Evolutionary conservation across 1,140 invertebrate genomes (phyloP), one percentile per base, ranked within the genome.

Genomic region (Drosophila suzukii): DNA sequence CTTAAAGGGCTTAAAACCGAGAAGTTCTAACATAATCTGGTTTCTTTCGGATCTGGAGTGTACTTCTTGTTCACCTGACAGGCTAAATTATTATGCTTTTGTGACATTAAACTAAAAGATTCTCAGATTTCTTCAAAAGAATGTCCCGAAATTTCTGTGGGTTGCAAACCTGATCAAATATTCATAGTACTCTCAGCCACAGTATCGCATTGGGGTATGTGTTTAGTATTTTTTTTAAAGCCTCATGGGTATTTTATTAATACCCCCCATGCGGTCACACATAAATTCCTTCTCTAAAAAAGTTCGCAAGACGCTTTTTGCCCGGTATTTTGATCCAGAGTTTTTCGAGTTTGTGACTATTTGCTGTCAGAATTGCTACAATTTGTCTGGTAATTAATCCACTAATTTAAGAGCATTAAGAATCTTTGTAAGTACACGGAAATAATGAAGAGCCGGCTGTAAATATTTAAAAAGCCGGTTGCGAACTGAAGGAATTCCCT

Each of bases 21-120:
- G 2, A 55, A 30, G 15, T 2, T 41, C 20, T 62, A 5, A 41
- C 53, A 62, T 62, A 62, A 20, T 58, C 3, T 30, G 12, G 10
- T 17, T 13, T 6, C 13, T 32, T 20, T 15, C 32, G 8, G 17
- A 44, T 44, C 17, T 27, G 5, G 44, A 13, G 6, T 27, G 12
- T 0, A 13, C 10, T 17, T 20, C 20, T 5, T 4, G 5, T 4
- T 20, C 0, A 27, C 8, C 43, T 20, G 8, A 34, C 5, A 12
- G 13, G 0, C 5, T n/a, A 11, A 12, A 39, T 7, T n/a, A n/a
- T 24, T 24, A 24, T 46, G 20, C 17, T 6, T 24, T 13, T 34
- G 6, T 51, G 49, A 51, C 49, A 51, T 32, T 15, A 11, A 51
- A 44, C 6, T 39, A 20, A 4, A 17, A 11, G 43, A 10, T 10